Evolutionary conservation across 1,140 invertebrate genomes (phyloP).

Genomic region (Lepidurus couesii): DNA sequence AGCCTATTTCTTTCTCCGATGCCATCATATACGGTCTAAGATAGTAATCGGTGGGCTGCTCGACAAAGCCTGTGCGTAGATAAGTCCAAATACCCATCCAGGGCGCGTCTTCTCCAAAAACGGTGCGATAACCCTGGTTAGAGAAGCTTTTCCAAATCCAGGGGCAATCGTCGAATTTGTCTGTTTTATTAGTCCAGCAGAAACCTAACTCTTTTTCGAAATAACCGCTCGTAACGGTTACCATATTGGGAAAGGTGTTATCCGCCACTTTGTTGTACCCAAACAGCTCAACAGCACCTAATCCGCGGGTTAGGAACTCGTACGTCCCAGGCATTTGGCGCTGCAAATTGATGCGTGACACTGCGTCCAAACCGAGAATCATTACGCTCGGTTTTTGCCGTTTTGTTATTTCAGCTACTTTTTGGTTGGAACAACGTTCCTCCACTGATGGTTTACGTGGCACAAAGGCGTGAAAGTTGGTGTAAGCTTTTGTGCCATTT

Average conservation of each 20-base stretch:
- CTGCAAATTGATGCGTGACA: slow-evolving; percentile 76
- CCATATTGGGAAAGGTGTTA: slow-evolving; percentile 76
- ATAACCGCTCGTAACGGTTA: slow-evolving; percentile 63
- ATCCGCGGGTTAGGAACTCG: slow-evolving; percentile 50
- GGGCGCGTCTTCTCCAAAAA: slow-evolving; percentile 69
- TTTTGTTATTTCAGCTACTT: background rate
- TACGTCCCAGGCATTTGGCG: slow-evolving; percentile 70
- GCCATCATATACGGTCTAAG: slow-evolving; percentile 65
- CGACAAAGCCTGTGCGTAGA: slow-evolving; percentile 65
- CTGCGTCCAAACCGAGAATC: slow-evolving; percentile 76
- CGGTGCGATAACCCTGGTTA: slow-evolving; percentile 65
- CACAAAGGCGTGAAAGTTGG: background rate
- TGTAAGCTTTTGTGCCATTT: background rate
- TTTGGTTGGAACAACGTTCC: background rate
- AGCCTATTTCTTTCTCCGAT: slow-evolving; percentile 54
- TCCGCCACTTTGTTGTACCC: slow-evolving; percentile 78
- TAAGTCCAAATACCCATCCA: slow-evolving; percentile 75
- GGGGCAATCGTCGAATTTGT: slow-evolving; percentile 62
- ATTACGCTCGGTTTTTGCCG: slow-evolving; percentile 55
- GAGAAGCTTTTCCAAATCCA: slow-evolving; percentile 73
- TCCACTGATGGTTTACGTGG: background rate
- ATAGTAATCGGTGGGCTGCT: slow-evolving; percentile 76
- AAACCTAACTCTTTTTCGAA: slow-evolving; percentile 53
- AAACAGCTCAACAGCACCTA: slow-evolving; percentile 60
- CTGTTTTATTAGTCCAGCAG: background rate